Conservation (phyloP, 1,140 invertebrate species). For the Drosophila melanica region DNA sequence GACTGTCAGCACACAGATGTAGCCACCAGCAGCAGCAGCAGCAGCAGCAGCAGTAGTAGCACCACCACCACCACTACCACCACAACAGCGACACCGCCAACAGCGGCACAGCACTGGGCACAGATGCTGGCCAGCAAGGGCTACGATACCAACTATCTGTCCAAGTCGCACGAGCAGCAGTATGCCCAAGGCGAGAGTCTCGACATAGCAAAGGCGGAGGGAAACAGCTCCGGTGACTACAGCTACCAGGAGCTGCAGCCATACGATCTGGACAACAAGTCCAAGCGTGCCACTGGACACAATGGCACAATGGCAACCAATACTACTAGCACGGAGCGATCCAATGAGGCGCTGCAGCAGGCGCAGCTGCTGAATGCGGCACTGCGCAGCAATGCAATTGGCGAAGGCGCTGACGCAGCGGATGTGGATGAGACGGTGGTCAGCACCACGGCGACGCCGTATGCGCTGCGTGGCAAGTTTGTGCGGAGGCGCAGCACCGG, state of each 20-base stretch:
- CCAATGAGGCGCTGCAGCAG: slow-evolving; percentile 17
- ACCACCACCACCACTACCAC: neutral
- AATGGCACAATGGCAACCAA: neutral
- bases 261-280: slow-evolving; percentile 42
- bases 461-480: slow-evolving; percentile 72
- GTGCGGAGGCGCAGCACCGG: slow-evolving; percentile 50
- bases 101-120: slow-evolving; percentile 28
- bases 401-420: neutral
- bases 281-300: slow-evolving; percentile 27
- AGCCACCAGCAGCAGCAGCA: slow-evolving; percentile 10
- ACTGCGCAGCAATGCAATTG: slow-evolving; percentile 19
- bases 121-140: slow-evolving; percentile 64
- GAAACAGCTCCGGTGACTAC: slow-evolving; percentile 32
- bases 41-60: neutral
- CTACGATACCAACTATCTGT: slow-evolving; percentile 63
- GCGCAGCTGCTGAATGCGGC: slow-evolving; percentile 56
- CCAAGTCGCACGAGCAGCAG: slow-evolving; percentile 42
- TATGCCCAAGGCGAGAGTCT: slow-evolving; percentile 35
- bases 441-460: slow-evolving; percentile 52
- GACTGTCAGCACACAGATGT: slow-evolving; percentile 1
- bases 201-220: slow-evolving; percentile 37
- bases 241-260: slow-evolving; percentile 40
- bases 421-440: slow-evolving; percentile 1
- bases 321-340: neutral
- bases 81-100: neutral